Conservation (phyloP, 2,797 vertebrate genomes). For the Aldrovandia affinis region DNA sequence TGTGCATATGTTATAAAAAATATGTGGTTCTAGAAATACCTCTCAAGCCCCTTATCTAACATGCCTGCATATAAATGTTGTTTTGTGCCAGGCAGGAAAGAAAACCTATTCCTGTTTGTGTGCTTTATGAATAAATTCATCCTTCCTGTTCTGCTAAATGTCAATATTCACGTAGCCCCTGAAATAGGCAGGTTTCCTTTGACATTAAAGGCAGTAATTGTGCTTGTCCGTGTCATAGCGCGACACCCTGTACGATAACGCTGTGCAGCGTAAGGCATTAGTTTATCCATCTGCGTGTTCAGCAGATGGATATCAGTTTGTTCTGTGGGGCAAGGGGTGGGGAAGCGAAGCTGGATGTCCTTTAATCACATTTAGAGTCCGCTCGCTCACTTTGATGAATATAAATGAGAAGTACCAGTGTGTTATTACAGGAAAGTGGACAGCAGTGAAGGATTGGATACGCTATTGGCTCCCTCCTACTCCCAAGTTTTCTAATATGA, state of each 20-base stretch:
- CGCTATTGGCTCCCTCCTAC: not conserved
- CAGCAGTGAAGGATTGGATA: not conserved
- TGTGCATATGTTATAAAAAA: too few species aligned
- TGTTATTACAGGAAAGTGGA: not conserved
- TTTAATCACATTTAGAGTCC: not conserved
- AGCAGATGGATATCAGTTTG: not conserved
- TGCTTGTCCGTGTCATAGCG: not conserved
- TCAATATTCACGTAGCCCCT: too few species aligned
- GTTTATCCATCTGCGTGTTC: not conserved
- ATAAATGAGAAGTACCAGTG: not conserved
- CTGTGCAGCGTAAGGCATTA: not conserved
- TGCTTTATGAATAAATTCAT: too few species aligned
- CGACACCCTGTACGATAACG: not conserved
- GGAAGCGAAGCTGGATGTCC: not conserved
- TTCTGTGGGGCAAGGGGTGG: not conserved
- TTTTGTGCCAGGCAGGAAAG: too few species aligned
- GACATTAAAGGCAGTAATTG: not conserved
- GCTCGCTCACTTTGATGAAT: not conserved
- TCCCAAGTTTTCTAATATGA: not conserved
- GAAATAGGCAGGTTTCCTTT: too few species aligned
- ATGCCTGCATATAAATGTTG: too few species aligned
- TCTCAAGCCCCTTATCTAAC: too few species aligned
- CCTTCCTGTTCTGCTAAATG: too few species aligned
- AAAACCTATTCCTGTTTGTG: too few species aligned
- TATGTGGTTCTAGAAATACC: too few species aligned